These are phyloP conservation scores for Xiphorhynchus erythropygius DNA, from an alignment of 2,797 vertebrate species.

Conservation along the genomic window DNA sequence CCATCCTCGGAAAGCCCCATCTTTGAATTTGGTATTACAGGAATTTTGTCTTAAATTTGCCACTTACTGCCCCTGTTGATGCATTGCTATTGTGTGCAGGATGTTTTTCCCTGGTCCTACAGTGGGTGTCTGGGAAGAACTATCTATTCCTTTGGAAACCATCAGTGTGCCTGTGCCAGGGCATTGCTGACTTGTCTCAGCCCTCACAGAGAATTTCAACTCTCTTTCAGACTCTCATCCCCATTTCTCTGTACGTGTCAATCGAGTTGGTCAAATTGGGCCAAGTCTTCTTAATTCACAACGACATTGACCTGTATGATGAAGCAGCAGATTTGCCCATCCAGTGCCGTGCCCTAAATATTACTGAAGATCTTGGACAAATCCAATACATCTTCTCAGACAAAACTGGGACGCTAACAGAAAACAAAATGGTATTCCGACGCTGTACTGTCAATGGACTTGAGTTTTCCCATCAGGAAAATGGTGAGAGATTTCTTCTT, in stretches of 20 bases:
- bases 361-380: slow-evolving; percentile 95
- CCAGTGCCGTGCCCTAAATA: slow-evolving; percentile 91
- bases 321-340: slow-evolving; percentile 82
- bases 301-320: slow-evolving; percentile 90
- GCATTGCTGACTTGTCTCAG: background rate
- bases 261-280: slow-evolving; percentile 92
- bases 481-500: slow-evolving; percentile 75
- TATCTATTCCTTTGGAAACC: background rate
- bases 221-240: slow-evolving; percentile 87
- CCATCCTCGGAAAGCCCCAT: background rate
- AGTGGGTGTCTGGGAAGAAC: background rate
- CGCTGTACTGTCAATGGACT: slow-evolving; percentile 88
- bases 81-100: background rate
- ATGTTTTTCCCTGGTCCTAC: background rate
- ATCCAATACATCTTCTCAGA: slow-evolving; percentile 94
- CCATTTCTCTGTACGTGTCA: slow-evolving; percentile 92
- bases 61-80: background rate
- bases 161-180: background rate
- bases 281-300: slow-evolving; percentile 91
- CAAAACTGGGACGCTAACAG: slow-evolving; percentile 95
- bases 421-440: slow-evolving; percentile 98
- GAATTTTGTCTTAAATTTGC: background rate
- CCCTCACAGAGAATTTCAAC: background rate
- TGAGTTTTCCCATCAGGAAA: slow-evolving; percentile 92
- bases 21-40: background rate